These are phyloP conservation scores for Zaprionus camerounensis DNA, from an alignment of 1,140 invertebrate genomes.

Conservation along the genomic window DNA sequence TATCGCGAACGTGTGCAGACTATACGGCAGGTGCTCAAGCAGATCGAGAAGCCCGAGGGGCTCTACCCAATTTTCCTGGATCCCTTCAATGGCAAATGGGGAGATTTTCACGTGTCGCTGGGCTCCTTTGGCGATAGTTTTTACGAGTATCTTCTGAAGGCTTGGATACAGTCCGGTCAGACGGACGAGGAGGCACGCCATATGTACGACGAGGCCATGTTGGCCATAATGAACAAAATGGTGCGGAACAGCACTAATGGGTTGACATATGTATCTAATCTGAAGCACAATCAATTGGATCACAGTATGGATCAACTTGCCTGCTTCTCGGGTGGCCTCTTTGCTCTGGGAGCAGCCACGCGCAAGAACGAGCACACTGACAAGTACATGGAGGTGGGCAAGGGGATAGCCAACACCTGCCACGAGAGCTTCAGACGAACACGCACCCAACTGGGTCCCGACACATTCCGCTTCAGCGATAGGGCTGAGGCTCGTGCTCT, in stretches of 20 bases:
- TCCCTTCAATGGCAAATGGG: no score
- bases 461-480: constrained; percentile 94
- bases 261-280: constrained; percentile 95
- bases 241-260: constrained; percentile 92
- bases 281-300: constrained; percentile 96
- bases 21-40: constrained; percentile 93
- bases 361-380: constrained; percentile 89
- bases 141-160: constrained; percentile 99
- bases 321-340: constrained; percentile 97
- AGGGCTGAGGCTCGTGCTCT: constrained; percentile 94
- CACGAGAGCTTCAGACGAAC: constrained; percentile 98
- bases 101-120: constrained; percentile 97
- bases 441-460: constrained; percentile 95
- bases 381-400: constrained; percentile 95
- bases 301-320: constrained; percentile 99
- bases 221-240: constrained; percentile 91
- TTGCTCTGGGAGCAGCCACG: constrained; percentile 94
- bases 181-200: constrained; percentile 92
- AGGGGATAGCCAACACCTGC: constrained; percentile 96
- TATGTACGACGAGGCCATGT: constrained; percentile 98
- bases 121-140: constrained; percentile 99
- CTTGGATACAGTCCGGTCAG: constrained; percentile 94
- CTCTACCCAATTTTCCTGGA: constrained; percentile 99
- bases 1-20: constrained; percentile 94
- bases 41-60: constrained; percentile 95